Conservation (phyloP, 2,113 vertebrate genomes). For the Neogobius melanostomus region DNA sequence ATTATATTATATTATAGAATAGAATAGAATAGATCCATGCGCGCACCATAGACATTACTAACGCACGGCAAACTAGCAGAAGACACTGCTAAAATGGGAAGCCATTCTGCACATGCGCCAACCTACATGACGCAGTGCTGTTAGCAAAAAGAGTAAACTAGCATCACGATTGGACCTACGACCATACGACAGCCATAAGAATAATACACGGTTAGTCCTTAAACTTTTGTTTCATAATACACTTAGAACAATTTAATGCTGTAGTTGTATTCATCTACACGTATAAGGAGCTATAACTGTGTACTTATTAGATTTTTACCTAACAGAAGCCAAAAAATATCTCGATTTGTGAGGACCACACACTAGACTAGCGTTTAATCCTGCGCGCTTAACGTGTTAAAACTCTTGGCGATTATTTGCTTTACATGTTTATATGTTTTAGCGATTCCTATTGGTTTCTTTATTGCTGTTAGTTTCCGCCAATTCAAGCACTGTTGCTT, state of each 20-base stretch:
- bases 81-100: background rate
- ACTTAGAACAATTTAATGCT: too few species aligned
- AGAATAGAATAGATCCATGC: too few species aligned
- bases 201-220: background rate
- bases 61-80: too few species aligned
- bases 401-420: background rate
- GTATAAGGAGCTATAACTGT: too few species aligned
- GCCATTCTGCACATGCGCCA: background rate
- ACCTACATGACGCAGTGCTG: constrained; percentile 16
- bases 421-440: background rate
- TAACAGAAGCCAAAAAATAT: background rate
- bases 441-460: too few species aligned
- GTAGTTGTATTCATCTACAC: too few species aligned
- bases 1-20: too few species aligned
- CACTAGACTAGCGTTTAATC: background rate
- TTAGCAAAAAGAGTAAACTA: constrained; percentile 1
- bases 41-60: too few species aligned
- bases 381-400: background rate
- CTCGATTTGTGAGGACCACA: too few species aligned
- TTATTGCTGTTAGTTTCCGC: too few species aligned
- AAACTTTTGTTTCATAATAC: background rate
- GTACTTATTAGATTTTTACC: background rate
- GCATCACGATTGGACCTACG: background rate
- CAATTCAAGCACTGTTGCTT: too few species aligned
- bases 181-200: too few species aligned